A percentile compares a stretch with the other conserved stretches of the same genome.
Evolutionary conservation across 2,888 invertebrate species (phyloP).

Genomic region (Nephrotoma guestfalica): DNA sequence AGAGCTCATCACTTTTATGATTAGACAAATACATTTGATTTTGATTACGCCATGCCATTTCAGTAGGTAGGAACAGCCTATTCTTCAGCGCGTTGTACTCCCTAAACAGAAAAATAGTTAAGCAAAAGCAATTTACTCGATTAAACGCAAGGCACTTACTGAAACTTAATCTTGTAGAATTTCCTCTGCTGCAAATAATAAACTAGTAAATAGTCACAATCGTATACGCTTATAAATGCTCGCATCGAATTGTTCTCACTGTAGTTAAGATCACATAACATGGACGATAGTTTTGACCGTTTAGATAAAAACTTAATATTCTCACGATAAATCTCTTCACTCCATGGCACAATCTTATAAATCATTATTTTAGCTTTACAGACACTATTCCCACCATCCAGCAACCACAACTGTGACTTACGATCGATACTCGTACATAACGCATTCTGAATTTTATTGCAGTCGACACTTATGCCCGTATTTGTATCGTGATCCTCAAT

Average conservation of each 20-base stretch:
- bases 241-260: neutral
- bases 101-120: neutral
- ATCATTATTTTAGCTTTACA: slow-evolving; percentile 15
- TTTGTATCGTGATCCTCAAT: slow-evolving; percentile 6
- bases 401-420: slow-evolving; percentile 13
- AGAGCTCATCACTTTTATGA: slow-evolving; percentile 7
- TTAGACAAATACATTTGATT: slow-evolving; percentile 8
- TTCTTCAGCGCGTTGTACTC: neutral
- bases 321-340: slow-evolving; percentile 9
- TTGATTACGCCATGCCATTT: neutral
- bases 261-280: slow-evolving; percentile 8
- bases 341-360: neutral
- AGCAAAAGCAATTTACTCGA: neutral
- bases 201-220: slow-evolving; percentile 11
- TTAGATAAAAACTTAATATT: slow-evolving; percentile 4
- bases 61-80: neutral
- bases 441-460: slow-evolving; percentile 13
- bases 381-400: slow-evolving; percentile 13
- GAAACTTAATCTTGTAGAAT: neutral
- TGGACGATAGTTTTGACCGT: slow-evolving; percentile 10
- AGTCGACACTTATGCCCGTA: slow-evolving; percentile 5
- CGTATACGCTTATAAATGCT: slow-evolving; percentile 11
- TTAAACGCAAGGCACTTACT: neutral
- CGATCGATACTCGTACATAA: slow-evolving; percentile 13
- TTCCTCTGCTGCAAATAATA: slow-evolving; percentile 11